phyloP scores from a whole-genome alignment of 64 coral and sea anemone genomes.

The Montipora capricornis region DNA sequence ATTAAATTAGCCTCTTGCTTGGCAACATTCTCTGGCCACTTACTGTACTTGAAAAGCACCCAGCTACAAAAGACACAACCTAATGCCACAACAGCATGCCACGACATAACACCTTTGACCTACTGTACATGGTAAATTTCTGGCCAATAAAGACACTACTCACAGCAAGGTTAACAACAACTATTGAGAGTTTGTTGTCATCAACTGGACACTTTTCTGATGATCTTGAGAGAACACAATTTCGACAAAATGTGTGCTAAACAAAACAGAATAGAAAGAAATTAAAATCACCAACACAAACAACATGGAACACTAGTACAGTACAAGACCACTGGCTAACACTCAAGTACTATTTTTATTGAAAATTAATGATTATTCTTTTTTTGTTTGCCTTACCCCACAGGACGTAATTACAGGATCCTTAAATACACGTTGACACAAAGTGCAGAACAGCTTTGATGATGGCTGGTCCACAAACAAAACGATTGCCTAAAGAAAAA shows the following conservation, averaged over 20 bases:
- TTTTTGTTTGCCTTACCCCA: constrained; percentile 65
- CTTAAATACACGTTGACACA: constrained; percentile 91
- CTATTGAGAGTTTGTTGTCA: constrained; percentile 91
- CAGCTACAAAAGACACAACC: too few species aligned
- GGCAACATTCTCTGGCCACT: too few species aligned
- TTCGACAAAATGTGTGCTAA: constrained; percentile 97
- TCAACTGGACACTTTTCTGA: constrained; percentile 93
- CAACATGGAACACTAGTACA: not conserved
- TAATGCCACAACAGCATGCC: too few species aligned
- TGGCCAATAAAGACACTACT: constrained; percentile 12
- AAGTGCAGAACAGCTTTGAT: constrained; percentile 84
- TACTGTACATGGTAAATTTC: too few species aligned
- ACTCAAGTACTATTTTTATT: too few species aligned
- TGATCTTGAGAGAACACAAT: constrained; percentile 82
- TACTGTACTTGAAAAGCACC: too few species aligned
- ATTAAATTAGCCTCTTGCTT: too few species aligned
- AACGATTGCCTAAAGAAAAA: constrained; percentile 76
- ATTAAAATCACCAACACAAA: not conserved
- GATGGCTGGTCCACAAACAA: constrained; percentile 98
- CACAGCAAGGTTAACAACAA: constrained; percentile 96
- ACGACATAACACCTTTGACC: too few species aligned
- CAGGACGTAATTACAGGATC: constrained; percentile 98
- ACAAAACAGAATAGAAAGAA: constrained; percentile 36
- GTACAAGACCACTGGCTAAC: not conserved
- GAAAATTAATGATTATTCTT: too few species aligned